Conservation (phyloP, 2,888 invertebrate species). For the Cactoblastis cactorum region DNA sequence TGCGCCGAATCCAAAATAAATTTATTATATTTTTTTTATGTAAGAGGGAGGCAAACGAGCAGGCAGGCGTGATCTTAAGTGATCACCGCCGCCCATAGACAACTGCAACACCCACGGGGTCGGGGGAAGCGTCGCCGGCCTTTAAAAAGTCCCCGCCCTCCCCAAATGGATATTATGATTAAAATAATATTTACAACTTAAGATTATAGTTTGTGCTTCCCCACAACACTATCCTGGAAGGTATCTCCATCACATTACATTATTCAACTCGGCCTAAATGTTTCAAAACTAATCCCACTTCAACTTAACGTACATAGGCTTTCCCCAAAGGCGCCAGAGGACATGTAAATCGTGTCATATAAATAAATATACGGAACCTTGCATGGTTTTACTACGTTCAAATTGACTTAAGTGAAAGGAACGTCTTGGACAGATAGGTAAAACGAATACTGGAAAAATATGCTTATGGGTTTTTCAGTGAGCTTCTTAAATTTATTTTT, state of each 20-base stretch:
- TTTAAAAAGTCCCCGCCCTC: no score
- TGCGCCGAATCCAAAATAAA: no score
- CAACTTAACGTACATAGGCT: background rate
- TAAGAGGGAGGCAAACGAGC: no score
- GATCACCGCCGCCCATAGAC: no score
- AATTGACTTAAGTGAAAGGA: background rate
- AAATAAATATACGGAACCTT: background rate
- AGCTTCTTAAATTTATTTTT: no score
- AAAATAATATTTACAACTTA: background rate
- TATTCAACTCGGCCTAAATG: background rate
- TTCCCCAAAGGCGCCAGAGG: background rate
- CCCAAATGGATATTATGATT: background rate
- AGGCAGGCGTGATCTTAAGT: no score
- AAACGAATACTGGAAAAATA: no score
- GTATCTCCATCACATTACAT: background rate
- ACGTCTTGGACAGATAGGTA: background rate
- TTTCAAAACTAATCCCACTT: background rate
- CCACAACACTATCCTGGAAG: background rate
- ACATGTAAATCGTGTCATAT: background rate
- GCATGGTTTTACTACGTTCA: background rate
- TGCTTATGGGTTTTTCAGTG: no score
- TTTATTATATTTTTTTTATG: no score
- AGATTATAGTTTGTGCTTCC: background rate
- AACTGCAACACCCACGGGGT: no score
- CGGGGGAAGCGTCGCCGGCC: no score